Conservation (phyloP, 92 coral and sea anemone genomes). For the Desmophyllum pertusum region DNA sequence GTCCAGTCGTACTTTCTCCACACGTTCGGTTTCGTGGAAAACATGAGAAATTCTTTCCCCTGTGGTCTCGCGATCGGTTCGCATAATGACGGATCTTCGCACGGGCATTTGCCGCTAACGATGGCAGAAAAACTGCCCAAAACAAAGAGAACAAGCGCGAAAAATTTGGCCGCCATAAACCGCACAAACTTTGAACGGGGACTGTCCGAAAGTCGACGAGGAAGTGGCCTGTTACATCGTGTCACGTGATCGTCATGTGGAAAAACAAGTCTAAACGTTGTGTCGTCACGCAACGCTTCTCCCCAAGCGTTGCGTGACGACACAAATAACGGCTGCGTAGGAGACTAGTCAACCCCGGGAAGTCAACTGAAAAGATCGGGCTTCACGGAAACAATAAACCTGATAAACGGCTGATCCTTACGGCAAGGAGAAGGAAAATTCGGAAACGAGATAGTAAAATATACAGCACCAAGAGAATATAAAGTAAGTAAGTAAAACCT, state of each 20-base stretch:
- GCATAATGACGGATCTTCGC: conserved; percentile 76
- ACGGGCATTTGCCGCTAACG: conserved; percentile 74
- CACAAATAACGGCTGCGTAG: too few relatives aligned
- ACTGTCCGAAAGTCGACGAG: not conserved
- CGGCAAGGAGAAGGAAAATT: too few relatives aligned
- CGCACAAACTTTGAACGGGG: not conserved
- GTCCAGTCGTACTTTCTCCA: conserved; percentile 94
- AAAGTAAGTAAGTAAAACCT: too few relatives aligned
- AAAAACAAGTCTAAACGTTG: too few relatives aligned
- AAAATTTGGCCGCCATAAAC: conserved; percentile 6
- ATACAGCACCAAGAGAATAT: too few relatives aligned
- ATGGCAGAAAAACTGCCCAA: not conserved
- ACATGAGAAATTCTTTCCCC: conserved; percentile 89
- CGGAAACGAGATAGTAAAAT: too few relatives aligned
- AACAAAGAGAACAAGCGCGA: not conserved
- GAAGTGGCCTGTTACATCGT: not conserved
- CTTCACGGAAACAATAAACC: too few relatives aligned
- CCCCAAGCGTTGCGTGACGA: too few relatives aligned
- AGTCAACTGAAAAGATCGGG: too few relatives aligned
- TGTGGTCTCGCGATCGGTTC: conserved; percentile 78
- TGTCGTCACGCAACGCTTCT: too few relatives aligned
- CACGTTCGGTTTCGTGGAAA: conserved; percentile 77
- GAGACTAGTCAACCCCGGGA: too few relatives aligned
- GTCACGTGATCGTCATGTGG: conserved; percentile 10
- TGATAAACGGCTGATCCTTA: too few relatives aligned